phyloP scores from a whole-genome alignment of 2,888 invertebrate species.

The Dicranocentrus wangi region DNA sequence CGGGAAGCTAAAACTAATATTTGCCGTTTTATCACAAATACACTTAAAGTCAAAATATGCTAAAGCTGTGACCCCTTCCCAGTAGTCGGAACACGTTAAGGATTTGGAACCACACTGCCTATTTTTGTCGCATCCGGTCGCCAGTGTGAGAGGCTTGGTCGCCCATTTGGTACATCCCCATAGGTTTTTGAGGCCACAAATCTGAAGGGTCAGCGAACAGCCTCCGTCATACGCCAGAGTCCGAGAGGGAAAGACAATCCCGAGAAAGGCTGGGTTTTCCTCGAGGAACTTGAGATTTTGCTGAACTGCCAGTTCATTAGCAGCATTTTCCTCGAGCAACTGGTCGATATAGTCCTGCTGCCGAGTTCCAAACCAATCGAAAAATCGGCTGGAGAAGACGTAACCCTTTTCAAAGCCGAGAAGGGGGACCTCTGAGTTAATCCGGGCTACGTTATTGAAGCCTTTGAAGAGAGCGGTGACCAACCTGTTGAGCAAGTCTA shows the following conservation, averaged over 20 bases:
- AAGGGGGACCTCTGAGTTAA: constrained; percentile 46
- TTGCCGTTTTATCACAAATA: neutral
- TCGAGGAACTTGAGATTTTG: constrained; percentile 31
- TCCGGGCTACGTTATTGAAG: constrained; percentile 33
- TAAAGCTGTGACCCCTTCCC: neutral
- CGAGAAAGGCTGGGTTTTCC: constrained; percentile 26
- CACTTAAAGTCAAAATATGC: neutral
- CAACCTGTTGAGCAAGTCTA: constrained; percentile 3
- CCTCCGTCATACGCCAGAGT: constrained; percentile 10
- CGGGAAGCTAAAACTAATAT: neutral
- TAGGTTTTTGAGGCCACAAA: neutral
- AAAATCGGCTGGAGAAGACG: constrained; percentile 4
- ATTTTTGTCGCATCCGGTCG: constrained; percentile 14
- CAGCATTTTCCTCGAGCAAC: constrained; percentile 25
- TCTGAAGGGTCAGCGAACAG: neutral
- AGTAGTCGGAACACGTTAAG: neutral
- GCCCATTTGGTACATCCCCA: constrained; percentile 4
- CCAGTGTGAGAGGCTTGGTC: too few relatives aligned
- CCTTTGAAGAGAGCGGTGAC: constrained; percentile 33
- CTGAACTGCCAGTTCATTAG: constrained; percentile 42
- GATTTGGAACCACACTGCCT: neutral
- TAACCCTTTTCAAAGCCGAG: constrained; percentile 31
- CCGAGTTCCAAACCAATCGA: constrained; percentile 31
- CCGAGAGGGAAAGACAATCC: constrained; percentile 46
- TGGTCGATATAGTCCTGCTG: constrained; percentile 42